A percentile compares a stretch with the other conserved stretches of the same genome.
These are phyloP conservation scores for Tetraodon nigroviridis DNA, from an alignment of 2,113 vertebrate genomes.

Conservation along the genomic window DNA sequence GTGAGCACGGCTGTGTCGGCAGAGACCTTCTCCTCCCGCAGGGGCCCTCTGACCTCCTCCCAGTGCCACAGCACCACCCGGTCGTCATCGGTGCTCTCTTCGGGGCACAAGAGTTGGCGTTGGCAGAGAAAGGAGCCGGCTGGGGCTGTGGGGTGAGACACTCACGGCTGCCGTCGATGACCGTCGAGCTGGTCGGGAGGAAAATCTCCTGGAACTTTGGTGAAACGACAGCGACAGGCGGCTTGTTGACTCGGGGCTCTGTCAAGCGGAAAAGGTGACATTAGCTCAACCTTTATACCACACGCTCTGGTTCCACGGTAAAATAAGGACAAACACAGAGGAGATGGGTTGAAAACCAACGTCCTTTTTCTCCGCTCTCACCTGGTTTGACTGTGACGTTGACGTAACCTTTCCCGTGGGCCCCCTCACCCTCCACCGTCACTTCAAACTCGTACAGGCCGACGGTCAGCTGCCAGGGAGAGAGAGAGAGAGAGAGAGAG, in stretches of 20 bases:
- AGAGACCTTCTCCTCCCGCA: slow-evolving; percentile 91
- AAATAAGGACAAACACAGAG: background rate
- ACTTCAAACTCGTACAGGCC: slow-evolving; percentile 95
- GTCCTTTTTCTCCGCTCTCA: slow-evolving; percentile 48
- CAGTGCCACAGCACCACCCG: slow-evolving; percentile 90
- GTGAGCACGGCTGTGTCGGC: slow-evolving; percentile 83
- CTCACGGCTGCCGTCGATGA: slow-evolving; percentile 97
- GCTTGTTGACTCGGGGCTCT: slow-evolving; percentile 93
- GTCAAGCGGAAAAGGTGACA: slow-evolving; percentile 51
- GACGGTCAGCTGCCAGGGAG: slow-evolving; percentile 81
- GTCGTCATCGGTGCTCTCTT: slow-evolving; percentile 96
- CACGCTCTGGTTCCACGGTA: too few species aligned
- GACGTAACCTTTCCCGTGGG: slow-evolving; percentile 87
- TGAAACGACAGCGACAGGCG: slow-evolving; percentile 89
- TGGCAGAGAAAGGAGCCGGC: background rate
- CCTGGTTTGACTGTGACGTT: slow-evolving; percentile 96
- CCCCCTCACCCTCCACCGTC: slow-evolving; percentile 78
- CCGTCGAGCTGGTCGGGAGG: slow-evolving; percentile 91
- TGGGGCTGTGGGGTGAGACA: slow-evolving; percentile 31
- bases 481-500: slow-evolving; percentile 15
- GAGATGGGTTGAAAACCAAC: too few species aligned
- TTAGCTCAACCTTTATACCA: slow-evolving; percentile 10
- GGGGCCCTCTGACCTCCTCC: slow-evolving; percentile 94
- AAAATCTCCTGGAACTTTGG: slow-evolving; percentile 92
- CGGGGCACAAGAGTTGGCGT: background rate